Evolutionary conservation across 2,113 vertebrate genomes (phyloP), one percentile per base, ranked within the genome.

Genomic region (Mesembrinibis cayennensis): DNA sequence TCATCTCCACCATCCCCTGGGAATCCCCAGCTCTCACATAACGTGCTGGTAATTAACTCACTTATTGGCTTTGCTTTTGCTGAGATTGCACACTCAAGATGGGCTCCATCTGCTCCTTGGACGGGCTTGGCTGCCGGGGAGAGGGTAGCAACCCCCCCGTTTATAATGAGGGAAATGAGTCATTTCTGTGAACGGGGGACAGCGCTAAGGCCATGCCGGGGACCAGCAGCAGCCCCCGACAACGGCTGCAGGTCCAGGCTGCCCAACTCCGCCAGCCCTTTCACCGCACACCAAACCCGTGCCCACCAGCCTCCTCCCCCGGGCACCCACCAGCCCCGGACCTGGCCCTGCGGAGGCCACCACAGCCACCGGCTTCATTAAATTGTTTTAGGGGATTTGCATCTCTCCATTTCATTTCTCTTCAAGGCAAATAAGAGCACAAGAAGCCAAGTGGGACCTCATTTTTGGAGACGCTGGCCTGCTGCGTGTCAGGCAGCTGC

Each of bases 21-120:
- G 93, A 88, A 80, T 86, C 80, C 89, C 90, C 89, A 23, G 92
- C 8, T 59, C 84, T 81, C 92, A 18, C 88, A 66, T 22, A 93
- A 38, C 42, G 2, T 4, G n/a, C 92, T 82, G 95, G 89, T 97
- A 98, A 98, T 98, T 97, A 97, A 97, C 97, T 98, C 94, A 76
- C 93, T 97, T 93, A 97, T 94, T 96, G 97, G 96, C 96, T 98
- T 96, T 90, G 95, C 87, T 91, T 97, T 97, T 96, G 98, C 98
- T 98, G 98, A 98, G 97, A 50, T 62, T 73, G 98, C 97, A 95
- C 30, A 44, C 93, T 95, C 96, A 87, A 78, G 95, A 96, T 77
- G 90, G 93, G 93, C 87, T 88, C 95, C 94, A 92, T 96, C 96
- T 97, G 97, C 94, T 97, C 93, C 78, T 44, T 25, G 65, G 59